A percentile compares a stretch with the other conserved stretches of the same genome.
These are phyloP conservation scores for Mystacides longicornis DNA, from an alignment of 2,888 invertebrate species.

Conservation along the genomic window DNA sequence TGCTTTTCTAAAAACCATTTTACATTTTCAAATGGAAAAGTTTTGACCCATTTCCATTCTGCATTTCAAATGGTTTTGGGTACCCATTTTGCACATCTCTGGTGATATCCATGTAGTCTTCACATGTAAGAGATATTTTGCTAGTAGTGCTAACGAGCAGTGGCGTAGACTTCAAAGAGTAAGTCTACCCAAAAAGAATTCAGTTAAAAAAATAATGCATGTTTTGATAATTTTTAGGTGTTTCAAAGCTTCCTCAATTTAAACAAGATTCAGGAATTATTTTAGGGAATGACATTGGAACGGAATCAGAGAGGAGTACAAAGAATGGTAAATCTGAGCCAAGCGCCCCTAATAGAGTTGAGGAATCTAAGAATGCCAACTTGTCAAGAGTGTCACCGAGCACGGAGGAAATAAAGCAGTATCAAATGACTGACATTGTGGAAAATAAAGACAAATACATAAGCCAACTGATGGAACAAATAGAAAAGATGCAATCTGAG, in stretches of 20 bases:
- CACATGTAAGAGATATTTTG: too few relatives aligned
- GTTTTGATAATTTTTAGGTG: neutral
- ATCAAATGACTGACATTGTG: constrained; percentile 53
- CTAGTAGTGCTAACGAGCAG: too few relatives aligned
- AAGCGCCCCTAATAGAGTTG: constrained; percentile 35
- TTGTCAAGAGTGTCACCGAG: constrained; percentile 43
- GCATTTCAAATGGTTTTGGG: too few relatives aligned
- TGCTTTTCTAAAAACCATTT: too few relatives aligned
- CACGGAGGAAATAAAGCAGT: constrained; percentile 48
- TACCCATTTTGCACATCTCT: too few relatives aligned
- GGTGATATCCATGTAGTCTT: too few relatives aligned
- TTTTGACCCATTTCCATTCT: too few relatives aligned
- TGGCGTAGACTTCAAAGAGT: too few relatives aligned
- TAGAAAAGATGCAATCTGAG: constrained; percentile 51
- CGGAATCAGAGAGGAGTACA: constrained; percentile 7
- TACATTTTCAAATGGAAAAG: too few relatives aligned
- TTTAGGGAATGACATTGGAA: constrained; percentile 5
- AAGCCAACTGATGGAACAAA: constrained; percentile 43
- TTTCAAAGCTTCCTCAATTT: neutral
- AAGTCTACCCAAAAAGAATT: too few relatives aligned
- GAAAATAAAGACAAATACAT: constrained; percentile 55
- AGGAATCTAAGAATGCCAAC: constrained; percentile 40
- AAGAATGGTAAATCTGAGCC: constrained; percentile 4
- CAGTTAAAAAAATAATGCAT: too few relatives aligned
- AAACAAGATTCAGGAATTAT: neutral